Conservation (phyloP, 2,797 vertebrate genomes). For the Malurus leucopterus region DNA sequence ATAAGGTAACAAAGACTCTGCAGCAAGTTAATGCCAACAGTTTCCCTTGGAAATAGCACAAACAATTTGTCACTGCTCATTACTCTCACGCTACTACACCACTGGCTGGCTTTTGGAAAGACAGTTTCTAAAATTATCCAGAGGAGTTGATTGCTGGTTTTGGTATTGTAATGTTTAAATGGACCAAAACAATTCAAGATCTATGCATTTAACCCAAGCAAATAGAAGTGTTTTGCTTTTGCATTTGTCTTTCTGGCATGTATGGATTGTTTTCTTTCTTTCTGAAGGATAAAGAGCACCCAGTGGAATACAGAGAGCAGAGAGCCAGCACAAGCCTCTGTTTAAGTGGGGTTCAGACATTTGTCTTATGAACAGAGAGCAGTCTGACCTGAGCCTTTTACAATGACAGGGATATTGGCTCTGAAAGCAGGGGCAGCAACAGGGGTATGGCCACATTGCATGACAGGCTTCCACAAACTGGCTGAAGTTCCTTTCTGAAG, state of each 20-base stretch:
- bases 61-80: conserved; percentile 64
- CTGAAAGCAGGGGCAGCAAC: not conserved
- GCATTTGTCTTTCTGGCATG: conserved; percentile 28
- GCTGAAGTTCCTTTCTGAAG: not conserved
- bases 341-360: not conserved
- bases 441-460: not conserved
- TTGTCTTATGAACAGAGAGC: not conserved
- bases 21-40: conserved; percentile 47
- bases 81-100: conserved; percentile 23
- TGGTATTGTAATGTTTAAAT: conserved; percentile 38
- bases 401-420: not conserved
- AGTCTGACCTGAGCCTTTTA: not conserved
- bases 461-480: not conserved
- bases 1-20: conserved; percentile 56
- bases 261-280: conserved; percentile 28
- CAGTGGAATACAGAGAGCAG: conserved; percentile 1
- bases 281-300: not conserved
- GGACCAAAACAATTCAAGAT: conserved; percentile 41
- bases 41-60: conserved; percentile 59
- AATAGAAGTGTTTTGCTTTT: conserved; percentile 14
- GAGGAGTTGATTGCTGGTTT: conserved; percentile 35
- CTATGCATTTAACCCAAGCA: conserved; percentile 1
- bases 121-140: conserved; percentile 63
- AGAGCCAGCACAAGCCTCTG: not conserved
- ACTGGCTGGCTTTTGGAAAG: conserved; percentile 47